Conservation (phyloP, 2,888 invertebrate species). For the Lucinisca nassula region DNA sequence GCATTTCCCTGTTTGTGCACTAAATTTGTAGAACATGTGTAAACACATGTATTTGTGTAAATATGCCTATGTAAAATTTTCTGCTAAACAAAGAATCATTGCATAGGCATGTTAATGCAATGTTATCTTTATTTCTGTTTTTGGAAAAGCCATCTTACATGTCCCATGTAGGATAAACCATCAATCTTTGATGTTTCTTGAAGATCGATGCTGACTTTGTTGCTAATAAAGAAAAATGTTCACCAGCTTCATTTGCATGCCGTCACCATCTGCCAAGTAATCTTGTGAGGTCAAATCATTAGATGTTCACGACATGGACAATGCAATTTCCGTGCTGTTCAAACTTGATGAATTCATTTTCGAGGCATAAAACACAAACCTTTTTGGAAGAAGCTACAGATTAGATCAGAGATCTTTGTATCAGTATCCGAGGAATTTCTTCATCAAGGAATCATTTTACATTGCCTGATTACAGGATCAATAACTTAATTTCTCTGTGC, state of each 20-base stretch:
- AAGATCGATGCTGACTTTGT: no score
- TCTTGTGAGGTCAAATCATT: not conserved
- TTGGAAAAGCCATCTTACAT: no score
- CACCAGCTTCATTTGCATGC: not conserved
- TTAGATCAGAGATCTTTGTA: not conserved
- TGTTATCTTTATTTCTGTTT: no score
- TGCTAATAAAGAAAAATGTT: not conserved
- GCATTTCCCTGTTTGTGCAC: no score
- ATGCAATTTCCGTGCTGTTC: not conserved
- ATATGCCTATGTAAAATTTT: no score
- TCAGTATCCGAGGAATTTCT: not conserved
- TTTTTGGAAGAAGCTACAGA: slow-evolving; percentile 1
- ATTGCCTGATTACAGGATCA: not conserved
- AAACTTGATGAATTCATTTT: not conserved
- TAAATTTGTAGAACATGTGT: no score
- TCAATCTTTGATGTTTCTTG: no score
- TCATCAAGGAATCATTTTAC: not conserved
- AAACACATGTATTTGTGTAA: no score
- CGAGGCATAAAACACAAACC: not conserved
- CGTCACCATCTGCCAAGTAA: not conserved
- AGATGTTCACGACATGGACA: not conserved
- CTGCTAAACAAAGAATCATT: no score
- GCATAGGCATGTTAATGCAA: no score
- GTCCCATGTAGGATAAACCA: no score
- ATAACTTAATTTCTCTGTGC: not conserved